These are phyloP conservation scores for Catalaphyllia jardinei DNA, from an alignment of 64 coral and sea anemone genomes.

Conservation along the genomic window DNA sequence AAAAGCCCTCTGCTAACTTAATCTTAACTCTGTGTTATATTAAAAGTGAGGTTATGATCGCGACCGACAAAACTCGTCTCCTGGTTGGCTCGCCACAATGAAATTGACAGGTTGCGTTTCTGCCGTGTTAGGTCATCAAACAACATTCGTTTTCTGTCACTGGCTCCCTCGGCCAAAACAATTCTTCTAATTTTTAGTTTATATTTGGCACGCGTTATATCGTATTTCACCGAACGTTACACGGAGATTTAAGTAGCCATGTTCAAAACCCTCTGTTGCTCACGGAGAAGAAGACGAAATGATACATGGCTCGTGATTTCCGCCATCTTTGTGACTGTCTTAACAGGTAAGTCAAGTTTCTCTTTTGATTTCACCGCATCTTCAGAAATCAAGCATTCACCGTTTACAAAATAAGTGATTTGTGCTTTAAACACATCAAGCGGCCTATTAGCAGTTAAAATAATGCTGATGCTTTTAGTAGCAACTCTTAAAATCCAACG, in stretches of 20 bases:
- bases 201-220: neutral
- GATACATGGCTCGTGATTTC: neutral
- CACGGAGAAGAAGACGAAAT: neutral
- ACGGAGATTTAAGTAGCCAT: neutral
- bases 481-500: neutral
- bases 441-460: neutral
- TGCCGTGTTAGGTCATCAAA: conserved; percentile 24
- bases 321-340: neutral
- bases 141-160: neutral
- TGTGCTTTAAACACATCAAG: neutral
- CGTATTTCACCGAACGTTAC: neutral
- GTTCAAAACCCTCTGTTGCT: neutral
- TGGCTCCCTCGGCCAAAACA: conserved; percentile 26
- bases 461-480: neutral
- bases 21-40: neutral
- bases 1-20: neutral
- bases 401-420: neutral
- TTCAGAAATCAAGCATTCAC: neutral
- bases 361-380: neutral
- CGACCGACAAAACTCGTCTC: conserved; percentile 12
- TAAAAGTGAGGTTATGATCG: conserved; percentile 15
- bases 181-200: conserved; percentile 21
- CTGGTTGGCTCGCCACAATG: neutral
- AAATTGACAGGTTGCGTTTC: conserved; percentile 36
- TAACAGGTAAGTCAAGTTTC: conserved; percentile 4